Conservation (phyloP, 2,888 invertebrate genomes). For the Amiota communis region DNA sequence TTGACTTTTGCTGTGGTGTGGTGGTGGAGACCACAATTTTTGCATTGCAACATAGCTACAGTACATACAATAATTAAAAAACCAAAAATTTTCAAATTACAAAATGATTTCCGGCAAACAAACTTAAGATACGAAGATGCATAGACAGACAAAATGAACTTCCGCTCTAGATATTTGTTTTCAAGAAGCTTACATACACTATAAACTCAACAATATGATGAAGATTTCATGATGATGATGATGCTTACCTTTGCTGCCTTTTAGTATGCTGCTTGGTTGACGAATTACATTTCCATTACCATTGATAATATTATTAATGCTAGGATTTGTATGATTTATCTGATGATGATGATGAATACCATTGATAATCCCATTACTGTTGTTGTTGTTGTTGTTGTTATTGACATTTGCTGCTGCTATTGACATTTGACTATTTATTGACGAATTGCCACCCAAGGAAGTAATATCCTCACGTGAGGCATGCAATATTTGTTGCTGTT, state of each 20-base stretch:
- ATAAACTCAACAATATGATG: neutral
- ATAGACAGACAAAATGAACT: neutral
- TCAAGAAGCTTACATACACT: neutral
- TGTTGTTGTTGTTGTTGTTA: conserved; percentile 29
- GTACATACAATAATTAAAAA: neutral
- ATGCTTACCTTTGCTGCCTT: conserved; percentile 66
- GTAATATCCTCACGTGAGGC: conserved; percentile 68
- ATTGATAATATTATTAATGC: conserved; percentile 35
- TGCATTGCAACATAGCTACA: neutral
- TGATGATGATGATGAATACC: conserved; percentile 30
- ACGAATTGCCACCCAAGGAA: conserved; percentile 68
- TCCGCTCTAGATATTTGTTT: conserved; percentile 9
- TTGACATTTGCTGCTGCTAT: conserved; percentile 38
- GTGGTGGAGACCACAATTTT: too few relatives aligned
- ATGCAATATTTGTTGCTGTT: conserved; percentile 49
- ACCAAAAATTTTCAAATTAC: neutral
- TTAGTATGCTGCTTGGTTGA: conserved; percentile 60
- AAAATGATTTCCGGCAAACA: conserved; percentile 4
- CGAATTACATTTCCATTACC: conserved; percentile 40
- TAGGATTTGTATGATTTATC: conserved; percentile 10
- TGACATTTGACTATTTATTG: conserved; percentile 68
- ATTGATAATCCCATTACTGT: conserved; percentile 33
- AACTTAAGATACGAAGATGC: too few relatives aligned
- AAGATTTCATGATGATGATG: neutral
- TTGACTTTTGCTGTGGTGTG: too few relatives aligned